Evolutionary conservation across 2,888 invertebrate genomes (phyloP), one percentile per base, ranked within the genome.

Genomic region (Drosophila imparisetae): DNA sequence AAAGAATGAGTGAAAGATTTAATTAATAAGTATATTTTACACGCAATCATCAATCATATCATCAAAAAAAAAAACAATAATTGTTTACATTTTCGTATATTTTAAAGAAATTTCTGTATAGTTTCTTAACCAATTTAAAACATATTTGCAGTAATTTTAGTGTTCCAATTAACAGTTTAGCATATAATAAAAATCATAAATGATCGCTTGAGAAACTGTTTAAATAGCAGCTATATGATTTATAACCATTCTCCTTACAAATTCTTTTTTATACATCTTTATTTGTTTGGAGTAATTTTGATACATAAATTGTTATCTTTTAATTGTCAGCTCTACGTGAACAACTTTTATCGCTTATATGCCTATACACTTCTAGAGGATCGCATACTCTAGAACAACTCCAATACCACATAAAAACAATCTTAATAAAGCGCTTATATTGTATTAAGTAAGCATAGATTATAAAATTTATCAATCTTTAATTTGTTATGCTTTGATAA

Each of bases 181-280:
- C 40, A 57, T 5, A 34, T n/a, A 36, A 27, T 27, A 54, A 49
- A 34, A 42, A 21, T 10, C 29, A 13, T 36, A 36, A 21, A 40
- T 55, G 42, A 61, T 57, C 2, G 27, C 15, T 55, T 45, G 27
- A 32, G 13, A 63, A 49, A 64, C 48, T 59, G 40, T 54, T 59
- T 48, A n/a, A 61, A 45, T 62, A 75, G 75, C 75, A 75, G 75
- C 75, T 69, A 75, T 75, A 75, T 75, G 74, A 75, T 65, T 58
- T 21, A 64, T 5, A 8, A 30, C 18, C 40, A 34, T 57, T 58
- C 60, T 34, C 34, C 30, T 40, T 45, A 45, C 4, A 50, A 64
- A 15, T 54, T 32, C 10, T 4, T 3, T 18, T 18, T 24, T 11
- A 42, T 45, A 54, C 30, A 36, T 7, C 13, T n/a, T 10, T 15